phyloP scores from a whole-genome alignment of 2,797 vertebrate genomes.

The Tapera naevia region DNA sequence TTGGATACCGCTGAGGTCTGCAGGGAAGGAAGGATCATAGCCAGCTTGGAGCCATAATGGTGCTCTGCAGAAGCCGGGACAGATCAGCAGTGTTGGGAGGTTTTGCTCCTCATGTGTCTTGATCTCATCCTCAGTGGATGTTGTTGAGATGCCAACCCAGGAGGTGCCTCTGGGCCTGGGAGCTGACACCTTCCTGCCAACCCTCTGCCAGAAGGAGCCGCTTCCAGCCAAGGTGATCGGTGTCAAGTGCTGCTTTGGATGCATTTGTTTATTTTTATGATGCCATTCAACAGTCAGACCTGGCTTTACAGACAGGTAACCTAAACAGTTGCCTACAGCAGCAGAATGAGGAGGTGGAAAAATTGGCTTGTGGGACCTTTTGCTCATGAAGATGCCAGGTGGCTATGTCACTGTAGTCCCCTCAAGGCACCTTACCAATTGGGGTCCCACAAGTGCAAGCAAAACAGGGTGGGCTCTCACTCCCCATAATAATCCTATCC shows the following conservation, averaged over 20 bases:
- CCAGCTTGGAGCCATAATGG: not conserved
- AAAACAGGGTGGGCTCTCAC: not conserved
- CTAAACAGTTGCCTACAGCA: constrained; percentile 3
- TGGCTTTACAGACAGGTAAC: not conserved
- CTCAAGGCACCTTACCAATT: not conserved
- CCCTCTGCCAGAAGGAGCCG: not conserved
- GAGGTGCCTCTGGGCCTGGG: not conserved
- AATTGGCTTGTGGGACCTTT: not conserved
- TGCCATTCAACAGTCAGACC: not conserved
- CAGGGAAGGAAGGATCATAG: not conserved
- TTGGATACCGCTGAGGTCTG: not conserved
- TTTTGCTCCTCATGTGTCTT: not conserved
- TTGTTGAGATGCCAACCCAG: not conserved
- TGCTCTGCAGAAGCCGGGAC: not conserved
- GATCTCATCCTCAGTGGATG: not conserved
- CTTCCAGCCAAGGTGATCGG: not conserved
- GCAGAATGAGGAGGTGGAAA: not conserved
- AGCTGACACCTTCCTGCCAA: not conserved
- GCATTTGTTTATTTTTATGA: not conserved
- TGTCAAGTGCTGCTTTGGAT: not conserved
- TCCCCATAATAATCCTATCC: not conserved
- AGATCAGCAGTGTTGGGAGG: not conserved
- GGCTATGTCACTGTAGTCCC: not conserved
- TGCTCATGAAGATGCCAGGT: not conserved
- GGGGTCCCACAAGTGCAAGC: not conserved